A percentile compares a stretch with the other conserved stretches of the same genome.
phyloP scores from a whole-genome alignment of 2,797 vertebrate species.

The Lycodopsis pacificus region DNA sequence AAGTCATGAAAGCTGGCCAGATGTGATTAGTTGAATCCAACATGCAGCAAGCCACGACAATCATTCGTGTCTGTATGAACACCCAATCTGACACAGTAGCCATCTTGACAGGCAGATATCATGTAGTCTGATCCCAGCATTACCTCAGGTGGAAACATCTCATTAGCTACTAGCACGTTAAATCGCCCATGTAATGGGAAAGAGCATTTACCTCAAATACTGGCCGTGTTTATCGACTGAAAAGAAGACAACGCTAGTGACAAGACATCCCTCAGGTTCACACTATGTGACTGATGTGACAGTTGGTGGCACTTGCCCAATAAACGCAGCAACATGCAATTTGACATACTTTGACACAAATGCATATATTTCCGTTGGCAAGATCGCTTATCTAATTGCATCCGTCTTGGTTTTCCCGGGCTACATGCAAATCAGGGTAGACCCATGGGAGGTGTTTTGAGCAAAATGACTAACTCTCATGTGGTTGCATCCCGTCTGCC shows the following conservation, averaged over 20 bases:
- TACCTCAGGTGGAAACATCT: constrained; percentile 5
- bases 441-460: background rate
- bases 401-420: background rate
- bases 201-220: constrained; percentile 11
- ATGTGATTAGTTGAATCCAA: background rate
- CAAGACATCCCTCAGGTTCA: background rate
- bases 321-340: background rate
- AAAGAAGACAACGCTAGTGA: background rate
- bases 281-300: background rate
- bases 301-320: background rate
- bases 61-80: background rate
- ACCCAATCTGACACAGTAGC: background rate
- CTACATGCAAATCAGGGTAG: background rate
- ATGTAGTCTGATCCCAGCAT: background rate
- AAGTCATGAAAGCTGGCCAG: background rate
- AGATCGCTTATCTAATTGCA: constrained; percentile 8
- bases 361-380: background rate
- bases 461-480: background rate
- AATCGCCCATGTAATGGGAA: constrained; percentile 11
- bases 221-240: background rate
- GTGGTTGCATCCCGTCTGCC: background rate
- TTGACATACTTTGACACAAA: background rate
- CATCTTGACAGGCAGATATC: background rate
- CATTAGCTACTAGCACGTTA: background rate
- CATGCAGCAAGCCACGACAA: background rate